Percentiles rank a stretch among this genome's conserved stretches.
Evolutionary conservation across 2,113 vertebrate species (phyloP).

Genomic region (Otolemur garnettii): DNA sequence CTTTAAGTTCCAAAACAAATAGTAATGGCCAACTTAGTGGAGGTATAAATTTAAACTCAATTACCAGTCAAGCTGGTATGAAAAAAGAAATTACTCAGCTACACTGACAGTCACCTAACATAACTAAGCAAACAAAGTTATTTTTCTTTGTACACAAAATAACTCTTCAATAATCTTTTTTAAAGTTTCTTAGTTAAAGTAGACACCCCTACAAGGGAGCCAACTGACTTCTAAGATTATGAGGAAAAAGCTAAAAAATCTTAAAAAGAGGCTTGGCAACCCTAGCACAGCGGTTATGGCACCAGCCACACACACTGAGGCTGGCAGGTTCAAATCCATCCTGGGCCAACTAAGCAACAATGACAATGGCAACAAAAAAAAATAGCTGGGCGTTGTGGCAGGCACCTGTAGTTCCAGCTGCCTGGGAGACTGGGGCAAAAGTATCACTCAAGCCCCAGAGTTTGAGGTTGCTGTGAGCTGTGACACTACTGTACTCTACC

Average conservation of each 20-base stretch:
- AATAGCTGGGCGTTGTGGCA: too few relatives aligned
- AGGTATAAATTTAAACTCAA: not conserved
- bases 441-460: too few relatives aligned
- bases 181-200: not conserved
- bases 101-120: not conserved
- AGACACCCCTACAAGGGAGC: not conserved
- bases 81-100: not conserved
- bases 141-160: not conserved
- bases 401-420: too few relatives aligned
- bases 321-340: too few relatives aligned
- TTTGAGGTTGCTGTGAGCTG: too few relatives aligned
- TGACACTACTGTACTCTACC: too few relatives aligned
- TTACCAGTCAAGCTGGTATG: not conserved
- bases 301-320: too few relatives aligned
- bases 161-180: not conserved
- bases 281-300: too few relatives aligned
- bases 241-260: not conserved
- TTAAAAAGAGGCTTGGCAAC: not conserved
- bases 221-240: not conserved
- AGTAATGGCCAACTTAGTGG: not conserved
- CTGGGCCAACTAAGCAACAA: too few relatives aligned
- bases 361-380: too few relatives aligned
- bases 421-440: too few relatives aligned
- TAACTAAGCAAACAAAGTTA: not conserved
- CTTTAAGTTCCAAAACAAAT: constrained; percentile 1